Evolutionary conservation across 2,888 invertebrate genomes (phyloP).

Genomic region (Himalopsyche anomala): DNA sequence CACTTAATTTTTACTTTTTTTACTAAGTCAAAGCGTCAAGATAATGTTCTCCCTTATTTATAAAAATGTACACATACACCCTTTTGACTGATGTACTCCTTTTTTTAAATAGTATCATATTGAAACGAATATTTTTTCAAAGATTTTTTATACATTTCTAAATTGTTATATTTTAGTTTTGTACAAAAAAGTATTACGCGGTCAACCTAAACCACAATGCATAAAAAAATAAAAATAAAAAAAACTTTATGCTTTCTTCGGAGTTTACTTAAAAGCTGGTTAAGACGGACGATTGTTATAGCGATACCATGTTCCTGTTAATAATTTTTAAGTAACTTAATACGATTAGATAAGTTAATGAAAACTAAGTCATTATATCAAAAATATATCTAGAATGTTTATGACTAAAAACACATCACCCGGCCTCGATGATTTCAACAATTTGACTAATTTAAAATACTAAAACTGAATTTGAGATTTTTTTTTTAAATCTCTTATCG

Average conservation of each 20-base stretch:
- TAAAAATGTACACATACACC: constrained; percentile 28
- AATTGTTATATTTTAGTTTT: constrained; percentile 60
- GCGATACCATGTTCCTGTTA: constrained; percentile 66
- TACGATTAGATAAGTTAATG: constrained; percentile 65
- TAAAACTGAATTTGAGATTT: constrained; percentile 5
- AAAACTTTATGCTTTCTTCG: constrained; percentile 39
- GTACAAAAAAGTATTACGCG: constrained; percentile 44
- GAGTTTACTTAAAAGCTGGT: constrained; percentile 45
- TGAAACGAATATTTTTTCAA: constrained; percentile 60
- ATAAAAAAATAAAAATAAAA: not conserved
- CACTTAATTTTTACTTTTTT: constrained; percentile 53
- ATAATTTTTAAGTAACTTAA: constrained; percentile 64
- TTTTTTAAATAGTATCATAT: constrained; percentile 57
- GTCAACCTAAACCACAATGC: constrained; percentile 9
- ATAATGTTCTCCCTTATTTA: constrained; percentile 34
- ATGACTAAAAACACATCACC: constrained; percentile 53
- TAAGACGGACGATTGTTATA: constrained; percentile 60
- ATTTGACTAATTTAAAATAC: not conserved
- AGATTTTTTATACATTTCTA: constrained; percentile 62
- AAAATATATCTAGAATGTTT: constrained; percentile 62
- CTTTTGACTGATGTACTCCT: constrained; percentile 62
- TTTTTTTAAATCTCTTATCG: not conserved
- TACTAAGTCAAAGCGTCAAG: constrained; percentile 62
- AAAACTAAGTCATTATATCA: constrained; percentile 65
- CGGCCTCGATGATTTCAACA: constrained; percentile 45